These are phyloP conservation scores for Xiphophorus hellerii DNA, from an alignment of 2,113 vertebrate species.

Conservation along the genomic window DNA sequence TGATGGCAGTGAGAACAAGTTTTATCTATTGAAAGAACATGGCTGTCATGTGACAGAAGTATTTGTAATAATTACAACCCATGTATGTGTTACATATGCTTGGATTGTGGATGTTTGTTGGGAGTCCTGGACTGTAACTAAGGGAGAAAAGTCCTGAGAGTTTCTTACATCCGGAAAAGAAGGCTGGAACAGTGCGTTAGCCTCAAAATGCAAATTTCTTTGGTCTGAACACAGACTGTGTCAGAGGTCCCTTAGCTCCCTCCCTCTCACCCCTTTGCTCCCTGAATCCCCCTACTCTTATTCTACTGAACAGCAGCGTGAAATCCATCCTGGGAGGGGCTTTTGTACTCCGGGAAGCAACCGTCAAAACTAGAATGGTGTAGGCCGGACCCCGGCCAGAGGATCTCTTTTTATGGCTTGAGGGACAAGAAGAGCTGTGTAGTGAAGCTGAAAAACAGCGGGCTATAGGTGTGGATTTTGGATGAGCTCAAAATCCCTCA, in stretches of 20 bases:
- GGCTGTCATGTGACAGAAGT: constrained; percentile 52
- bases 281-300: constrained; percentile 37
- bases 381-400: constrained; percentile 23
- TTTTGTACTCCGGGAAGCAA: constrained; percentile 63
- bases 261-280: constrained; percentile 41
- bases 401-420: constrained; percentile 38
- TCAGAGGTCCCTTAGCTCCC: constrained; percentile 51
- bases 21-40: constrained; percentile 8
- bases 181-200: constrained; percentile 53
- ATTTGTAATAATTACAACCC: constrained; percentile 60
- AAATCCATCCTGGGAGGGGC: constrained; percentile 73
- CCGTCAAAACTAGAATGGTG: constrained; percentile 57
- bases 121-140: constrained; percentile 51
- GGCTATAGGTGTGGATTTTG: constrained; percentile 23
- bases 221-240: constrained; percentile 29
- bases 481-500: constrained; percentile 31
- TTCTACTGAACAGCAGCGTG: constrained; percentile 61
- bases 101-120: constrained; percentile 61
- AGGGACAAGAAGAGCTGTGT: constrained; percentile 20
- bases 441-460: constrained; percentile 29
- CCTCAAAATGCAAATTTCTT: constrained; percentile 70
- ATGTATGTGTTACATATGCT: too few species aligned
- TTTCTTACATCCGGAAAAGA: constrained; percentile 58
- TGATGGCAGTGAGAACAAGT: constrained; percentile 29
- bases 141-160: constrained; percentile 49